These are phyloP conservation scores for Heliconius ismenius DNA, from an alignment of 2,888 invertebrate species.

Conservation along the genomic window DNA sequence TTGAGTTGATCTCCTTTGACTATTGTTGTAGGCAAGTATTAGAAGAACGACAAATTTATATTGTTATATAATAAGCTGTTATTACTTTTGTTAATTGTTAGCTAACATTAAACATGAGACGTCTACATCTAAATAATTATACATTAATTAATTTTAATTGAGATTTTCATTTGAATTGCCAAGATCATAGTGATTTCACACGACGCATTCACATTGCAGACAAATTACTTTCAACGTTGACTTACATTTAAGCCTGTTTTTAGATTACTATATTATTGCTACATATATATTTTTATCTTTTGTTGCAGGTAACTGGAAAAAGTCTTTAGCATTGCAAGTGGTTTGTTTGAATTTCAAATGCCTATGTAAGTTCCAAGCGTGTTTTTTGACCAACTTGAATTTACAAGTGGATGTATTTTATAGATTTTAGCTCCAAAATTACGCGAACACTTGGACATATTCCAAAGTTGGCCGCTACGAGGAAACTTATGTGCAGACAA, in stretches of 20 bases:
- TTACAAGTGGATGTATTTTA: slow-evolving; percentile 40
- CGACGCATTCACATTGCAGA: slow-evolving; percentile 30
- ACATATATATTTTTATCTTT: slow-evolving; percentile 41
- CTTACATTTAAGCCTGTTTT: slow-evolving; percentile 27
- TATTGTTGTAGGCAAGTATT: neutral
- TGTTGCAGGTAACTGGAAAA: slow-evolving; percentile 45
- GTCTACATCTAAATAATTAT: neutral
- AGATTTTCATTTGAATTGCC: slow-evolving; percentile 35
- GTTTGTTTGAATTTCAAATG: slow-evolving; percentile 41
- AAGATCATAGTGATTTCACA: slow-evolving; percentile 39
- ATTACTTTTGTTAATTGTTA: neutral
- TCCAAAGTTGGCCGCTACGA: slow-evolving; percentile 51
- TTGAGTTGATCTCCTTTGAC: neutral
- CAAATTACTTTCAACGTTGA: slow-evolving; percentile 34
- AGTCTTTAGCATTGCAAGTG: slow-evolving; percentile 27
- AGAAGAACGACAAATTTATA: neutral
- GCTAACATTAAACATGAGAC: neutral
- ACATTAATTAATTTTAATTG: neutral
- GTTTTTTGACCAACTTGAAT: slow-evolving; percentile 32
- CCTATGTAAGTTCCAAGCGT: slow-evolving; percentile 37
- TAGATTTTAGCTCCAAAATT: slow-evolving; percentile 50
- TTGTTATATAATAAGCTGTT: neutral
- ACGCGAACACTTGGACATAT: slow-evolving; percentile 55
- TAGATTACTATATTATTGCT: slow-evolving; percentile 26
- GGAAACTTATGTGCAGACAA: slow-evolving; percentile 46